phyloP scores from a whole-genome alignment of 2,888 invertebrate species.

The Sesia bembeciformis region DNA sequence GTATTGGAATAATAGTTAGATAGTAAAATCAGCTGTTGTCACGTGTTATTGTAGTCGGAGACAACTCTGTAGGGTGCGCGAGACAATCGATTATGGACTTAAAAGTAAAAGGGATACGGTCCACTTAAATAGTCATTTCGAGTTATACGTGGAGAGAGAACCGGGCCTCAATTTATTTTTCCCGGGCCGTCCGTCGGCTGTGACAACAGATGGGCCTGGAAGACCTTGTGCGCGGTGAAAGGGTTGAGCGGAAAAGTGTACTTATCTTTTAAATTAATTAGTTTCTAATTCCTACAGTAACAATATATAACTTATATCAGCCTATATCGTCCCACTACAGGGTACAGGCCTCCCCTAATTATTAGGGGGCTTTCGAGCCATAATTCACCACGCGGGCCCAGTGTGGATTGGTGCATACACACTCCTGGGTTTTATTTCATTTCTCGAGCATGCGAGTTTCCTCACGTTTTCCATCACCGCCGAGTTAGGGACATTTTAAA shows the following conservation, averaged over 20 bases:
- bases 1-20: neutral
- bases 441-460: no score
- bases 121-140: slow-evolving; percentile 6
- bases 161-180: slow-evolving; percentile 39
- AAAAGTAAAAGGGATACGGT: no score
- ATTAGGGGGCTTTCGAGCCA: no score
- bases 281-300: neutral
- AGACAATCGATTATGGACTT: no score
- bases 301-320: no score
- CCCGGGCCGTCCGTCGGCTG: slow-evolving; percentile 20
- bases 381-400: no score
- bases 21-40: slow-evolving; percentile 8
- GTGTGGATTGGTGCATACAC: no score
- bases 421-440: no score
- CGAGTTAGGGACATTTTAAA: no score
- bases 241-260: neutral
- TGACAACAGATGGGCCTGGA: slow-evolving; percentile 34
- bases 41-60: slow-evolving; percentile 12
- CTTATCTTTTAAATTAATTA: neutral
- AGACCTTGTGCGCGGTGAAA: neutral
- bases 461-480: no score
- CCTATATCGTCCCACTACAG: no score
- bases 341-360: no score
- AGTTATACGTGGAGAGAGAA: slow-evolving; percentile 9
- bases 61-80: neutral